These are phyloP conservation scores for Microtus ochrogaster DNA, from an alignment of 2,113 vertebrate species.

Conservation along the genomic window DNA sequence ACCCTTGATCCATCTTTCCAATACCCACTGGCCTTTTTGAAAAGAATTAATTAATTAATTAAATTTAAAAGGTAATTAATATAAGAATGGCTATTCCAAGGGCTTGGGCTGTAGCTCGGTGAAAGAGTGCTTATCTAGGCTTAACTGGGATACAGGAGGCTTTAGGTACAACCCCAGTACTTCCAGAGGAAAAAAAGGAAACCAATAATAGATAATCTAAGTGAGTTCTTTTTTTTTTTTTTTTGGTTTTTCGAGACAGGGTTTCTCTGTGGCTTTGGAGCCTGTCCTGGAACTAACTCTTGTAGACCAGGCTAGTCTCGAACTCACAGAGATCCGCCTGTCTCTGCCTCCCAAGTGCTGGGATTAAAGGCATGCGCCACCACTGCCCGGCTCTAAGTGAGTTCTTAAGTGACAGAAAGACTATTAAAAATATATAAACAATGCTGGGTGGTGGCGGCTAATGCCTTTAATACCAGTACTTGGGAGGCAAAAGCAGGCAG, in stretches of 20 bases:
- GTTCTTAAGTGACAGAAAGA: conserved; percentile 2
- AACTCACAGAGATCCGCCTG: no score
- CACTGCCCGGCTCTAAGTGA: background rate
- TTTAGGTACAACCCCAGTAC: background rate
- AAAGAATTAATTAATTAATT: conserved; percentile 17
- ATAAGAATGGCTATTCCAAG: background rate
- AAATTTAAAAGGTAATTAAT: background rate
- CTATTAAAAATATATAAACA: background rate
- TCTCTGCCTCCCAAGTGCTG: no score
- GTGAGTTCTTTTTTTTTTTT: background rate
- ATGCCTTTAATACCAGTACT: background rate
- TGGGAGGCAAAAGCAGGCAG: background rate
- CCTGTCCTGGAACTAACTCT: no score
- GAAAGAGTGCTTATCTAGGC: background rate
- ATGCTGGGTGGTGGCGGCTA: background rate
- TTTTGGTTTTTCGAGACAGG: no score
- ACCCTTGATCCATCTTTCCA: background rate
- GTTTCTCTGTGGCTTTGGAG: no score
- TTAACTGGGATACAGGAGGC: background rate
- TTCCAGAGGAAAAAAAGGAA: background rate
- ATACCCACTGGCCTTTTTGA: background rate
- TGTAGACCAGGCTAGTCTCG: no score
- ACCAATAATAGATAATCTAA: background rate
- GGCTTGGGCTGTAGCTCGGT: background rate
- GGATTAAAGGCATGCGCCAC: no score